These are phyloP conservation scores for Tonatia bakeri DNA, from an alignment of 2,113 vertebrate genomes.

Conservation along the genomic window DNA sequence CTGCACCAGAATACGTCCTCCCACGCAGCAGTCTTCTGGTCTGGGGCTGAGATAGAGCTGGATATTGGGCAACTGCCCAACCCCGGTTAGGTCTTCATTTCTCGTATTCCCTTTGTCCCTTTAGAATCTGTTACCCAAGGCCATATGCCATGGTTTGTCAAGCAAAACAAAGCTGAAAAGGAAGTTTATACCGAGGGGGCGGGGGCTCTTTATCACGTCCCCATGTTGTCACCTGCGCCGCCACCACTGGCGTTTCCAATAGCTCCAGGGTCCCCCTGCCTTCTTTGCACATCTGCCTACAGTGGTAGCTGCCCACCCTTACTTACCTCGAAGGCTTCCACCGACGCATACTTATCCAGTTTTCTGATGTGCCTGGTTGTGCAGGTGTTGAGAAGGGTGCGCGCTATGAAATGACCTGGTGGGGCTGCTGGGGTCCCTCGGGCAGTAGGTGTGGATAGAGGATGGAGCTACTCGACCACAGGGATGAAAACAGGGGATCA, in stretches of 20 bases:
- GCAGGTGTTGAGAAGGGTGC: constrained; percentile 92
- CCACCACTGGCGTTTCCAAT: neutral
- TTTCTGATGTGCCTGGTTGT: constrained; percentile 96
- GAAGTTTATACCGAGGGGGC: neutral
- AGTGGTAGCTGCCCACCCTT: fast-evolving
- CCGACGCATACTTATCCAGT: constrained; percentile 91
- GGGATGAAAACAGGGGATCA: constrained; percentile 86
- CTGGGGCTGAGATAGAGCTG: neutral
- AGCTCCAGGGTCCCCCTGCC: neutral
- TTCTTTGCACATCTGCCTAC: neutral
- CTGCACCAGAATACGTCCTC: neutral
- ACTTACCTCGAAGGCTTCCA: constrained; percentile 92
- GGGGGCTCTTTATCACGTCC: too few relatives aligned
- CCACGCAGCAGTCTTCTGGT: fast-evolving
- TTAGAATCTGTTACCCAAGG: neutral
- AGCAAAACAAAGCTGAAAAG: neutral
- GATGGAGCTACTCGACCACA: constrained; percentile 94
- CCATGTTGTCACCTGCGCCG: fast-evolving
- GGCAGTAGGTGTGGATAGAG: constrained; percentile 92
- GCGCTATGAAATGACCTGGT: constrained; percentile 90
- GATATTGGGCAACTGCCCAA: fast-evolving
- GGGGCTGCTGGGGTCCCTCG: constrained; percentile 91
- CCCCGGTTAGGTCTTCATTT: neutral
- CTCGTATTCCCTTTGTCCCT: neutral
- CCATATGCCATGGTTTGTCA: neutral